Base-by-base conservation (phyloP, 2,888 invertebrate genomes). In the Aspidapion aeneum region DNA sequence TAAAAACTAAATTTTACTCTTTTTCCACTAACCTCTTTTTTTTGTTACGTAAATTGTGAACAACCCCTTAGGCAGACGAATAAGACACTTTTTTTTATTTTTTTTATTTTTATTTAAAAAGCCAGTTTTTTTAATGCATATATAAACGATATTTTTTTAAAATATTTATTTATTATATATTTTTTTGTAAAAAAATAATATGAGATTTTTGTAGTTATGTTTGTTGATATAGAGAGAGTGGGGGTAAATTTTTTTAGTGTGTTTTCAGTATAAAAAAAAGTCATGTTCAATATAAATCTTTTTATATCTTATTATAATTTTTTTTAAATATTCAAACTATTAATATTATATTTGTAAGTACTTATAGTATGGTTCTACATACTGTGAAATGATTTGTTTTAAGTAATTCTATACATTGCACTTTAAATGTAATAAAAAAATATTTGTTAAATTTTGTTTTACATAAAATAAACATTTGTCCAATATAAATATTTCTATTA, bases 321-420 rank as follows among this genome's bases (percentile, higher is more conserved):
- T 52, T 52, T 52, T 52, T 52, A 52, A 18, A 52, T 52, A 52
- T 52, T 9, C 18, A 48, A 12, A 48, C 67, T 68, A 70, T 71
- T 69, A 63, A 63, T 18, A 51, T 63, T 60, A n/a, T n/a, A 57
- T 58, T 63, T 66, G 63, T 70, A 67, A 58, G 60, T 64, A 64
- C 50, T 61, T 52, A 49, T 60, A 73, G 78, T 78, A 77, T 78
- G 78, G 78, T 79, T 78, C 69, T 78, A 79, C 78, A 78, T 78
- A 75, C 78, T 68, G 63, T 62, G 67, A 60, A 64, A 70, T 73
- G 72, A 69, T 68, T 74, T 74, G 74, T 76, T 73, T 77, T 77
- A 62, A 78, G 73, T 77, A 74, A 78, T 77, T 77, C 77, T 72
- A 74, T 74, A n/a, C n/a, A n/a, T n/a, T n/a, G n/a, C n/a, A n/a